Base-by-base conservation (phyloP, 2,797 vertebrate species). In the Ptychobarbus kaznakovi region DNA sequence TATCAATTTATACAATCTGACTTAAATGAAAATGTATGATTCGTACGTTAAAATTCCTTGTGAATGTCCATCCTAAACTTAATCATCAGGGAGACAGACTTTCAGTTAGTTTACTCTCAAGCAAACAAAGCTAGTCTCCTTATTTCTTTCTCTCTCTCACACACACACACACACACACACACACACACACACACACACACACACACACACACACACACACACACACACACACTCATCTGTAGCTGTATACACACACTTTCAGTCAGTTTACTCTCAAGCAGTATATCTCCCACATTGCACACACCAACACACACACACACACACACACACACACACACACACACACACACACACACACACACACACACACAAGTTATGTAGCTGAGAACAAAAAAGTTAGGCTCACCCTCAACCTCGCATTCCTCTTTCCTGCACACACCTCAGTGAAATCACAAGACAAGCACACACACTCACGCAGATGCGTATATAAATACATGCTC, bases 41-140 rank as follows among this genome's bases (percentile, higher is more conserved):
- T 74, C 51, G 46, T 35, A 49, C 10, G 16, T 35, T 51, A 32
- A 51, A 18, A 9, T 51, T 75, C 28, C 20, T 20, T 28, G 49
- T 32, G 25, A 75, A 12, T 9, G 16, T 75, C 72, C 72, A 35
- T 20, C 16, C 42, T 74, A 35, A 53, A 75, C 16, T 6, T 18
- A 46, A 25, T n/a, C n/a, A 25, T 61, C n/a, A 61, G 58, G n/a
- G 10, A 84, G 82, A 72, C 66, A 81, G 77, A 80, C 15, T 75
- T 87, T n/a, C 74, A 49, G 22, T 72, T 73, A 6, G 22, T 78
- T 83, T 42, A 32, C 66, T 66, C 79, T 86, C 46, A 79, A 46
- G 38, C 53, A 85, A 35, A 49, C 66, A 85, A 77, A 73, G 81
- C 42, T 44, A 49, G 81, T 75, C 32, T 69, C 65, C 58, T 51